Percentiles rank a stretch among this genome's conserved stretches.
Conservation (phyloP, 35 echinoderm and acorn worm genomes). For the Stichopus chloronotus region DNA sequence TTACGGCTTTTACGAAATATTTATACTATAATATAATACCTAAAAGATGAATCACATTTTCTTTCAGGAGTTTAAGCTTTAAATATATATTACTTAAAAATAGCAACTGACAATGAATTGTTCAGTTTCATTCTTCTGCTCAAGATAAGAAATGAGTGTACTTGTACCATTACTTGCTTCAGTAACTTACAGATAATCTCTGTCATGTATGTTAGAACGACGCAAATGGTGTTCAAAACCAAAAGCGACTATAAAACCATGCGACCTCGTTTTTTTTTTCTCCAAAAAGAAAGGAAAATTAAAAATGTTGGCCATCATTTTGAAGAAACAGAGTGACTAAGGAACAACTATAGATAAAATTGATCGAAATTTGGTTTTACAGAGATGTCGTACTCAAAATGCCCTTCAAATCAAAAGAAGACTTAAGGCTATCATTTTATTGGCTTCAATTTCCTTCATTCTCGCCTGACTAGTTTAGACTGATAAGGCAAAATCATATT, state of each 20-base stretch:
- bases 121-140: too few relatives aligned
- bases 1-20: too few relatives aligned
- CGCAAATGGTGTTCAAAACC: too few relatives aligned
- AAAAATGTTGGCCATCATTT: not conserved
- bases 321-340: not conserved
- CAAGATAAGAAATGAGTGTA: too few relatives aligned
- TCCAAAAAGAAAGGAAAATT: not conserved
- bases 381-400: not conserved
- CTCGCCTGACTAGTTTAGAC: not conserved
- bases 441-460: not conserved
- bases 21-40: too few relatives aligned
- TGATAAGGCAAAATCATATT: not conserved
- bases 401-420: not conserved
- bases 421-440: not conserved
- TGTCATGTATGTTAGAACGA: too few relatives aligned
- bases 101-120: too few relatives aligned
- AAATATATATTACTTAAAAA: too few relatives aligned
- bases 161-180: too few relatives aligned
- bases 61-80: too few relatives aligned
- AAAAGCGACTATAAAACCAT: not conserved
- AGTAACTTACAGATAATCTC: too few relatives aligned
- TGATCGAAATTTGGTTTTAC: not conserved
- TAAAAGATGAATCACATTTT: too few relatives aligned
- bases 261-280: not conserved
- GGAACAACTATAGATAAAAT: not conserved